These are phyloP conservation scores for Passerina amoena DNA, from an alignment of 2,113 vertebrate species.

Conservation along the genomic window DNA sequence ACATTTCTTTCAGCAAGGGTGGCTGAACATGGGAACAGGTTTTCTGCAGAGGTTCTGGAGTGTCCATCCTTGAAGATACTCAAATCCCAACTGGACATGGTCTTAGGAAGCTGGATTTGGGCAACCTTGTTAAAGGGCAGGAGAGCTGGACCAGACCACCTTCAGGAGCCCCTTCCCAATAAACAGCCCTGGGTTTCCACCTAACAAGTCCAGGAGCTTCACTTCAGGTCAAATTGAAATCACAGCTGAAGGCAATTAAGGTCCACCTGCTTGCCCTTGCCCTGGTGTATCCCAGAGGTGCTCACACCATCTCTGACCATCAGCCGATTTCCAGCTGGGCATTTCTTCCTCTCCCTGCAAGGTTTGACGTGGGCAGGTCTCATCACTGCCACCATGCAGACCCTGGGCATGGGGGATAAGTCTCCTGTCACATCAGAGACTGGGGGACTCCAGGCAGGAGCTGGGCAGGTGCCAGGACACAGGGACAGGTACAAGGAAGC, in stretches of 20 bases:
- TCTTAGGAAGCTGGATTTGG: background rate
- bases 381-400: background rate
- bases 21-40: background rate
- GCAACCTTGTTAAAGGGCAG: background rate
- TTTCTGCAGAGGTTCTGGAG: background rate
- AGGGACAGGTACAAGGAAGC: background rate
- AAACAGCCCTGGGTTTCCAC: background rate
- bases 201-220: background rate
- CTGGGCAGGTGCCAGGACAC: accelerated
- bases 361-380: accelerated
- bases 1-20: background rate
- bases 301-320: background rate
- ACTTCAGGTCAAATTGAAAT: background rate
- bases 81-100: background rate
- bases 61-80: background rate
- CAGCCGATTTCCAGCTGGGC: background rate
- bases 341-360: background rate
- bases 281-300: background rate
- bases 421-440: background rate
- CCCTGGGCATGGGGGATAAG: accelerated
- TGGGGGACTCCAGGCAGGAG: background rate
- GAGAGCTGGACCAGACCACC: background rate
- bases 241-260: background rate
- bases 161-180: background rate
- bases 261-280: background rate